These are phyloP conservation scores for Pangasius larnaudii DNA, from an alignment of 2,797 vertebrate genomes.

Conservation along the genomic window DNA sequence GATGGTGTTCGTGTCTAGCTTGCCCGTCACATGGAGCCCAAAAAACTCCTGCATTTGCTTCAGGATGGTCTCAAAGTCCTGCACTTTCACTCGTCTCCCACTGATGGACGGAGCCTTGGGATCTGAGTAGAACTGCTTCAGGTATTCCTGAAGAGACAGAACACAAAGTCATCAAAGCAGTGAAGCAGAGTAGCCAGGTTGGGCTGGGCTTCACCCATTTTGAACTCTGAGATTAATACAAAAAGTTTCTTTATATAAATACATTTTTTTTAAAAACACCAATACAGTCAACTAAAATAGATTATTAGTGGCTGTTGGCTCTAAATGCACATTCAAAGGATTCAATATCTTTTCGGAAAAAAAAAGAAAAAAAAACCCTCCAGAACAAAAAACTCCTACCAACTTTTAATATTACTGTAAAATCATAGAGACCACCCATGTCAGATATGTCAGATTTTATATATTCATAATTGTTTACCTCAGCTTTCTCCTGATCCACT, in stretches of 20 bases:
- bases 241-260: not conserved
- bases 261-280: no score
- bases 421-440: not conserved
- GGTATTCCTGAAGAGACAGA: slow-evolving; percentile 53
- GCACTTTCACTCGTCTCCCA: not conserved
- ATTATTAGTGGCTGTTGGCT: not conserved
- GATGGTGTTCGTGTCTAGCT: slow-evolving; percentile 62
- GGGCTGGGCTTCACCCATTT: not conserved
- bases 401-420: not conserved
- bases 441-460: not conserved
- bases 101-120: not conserved
- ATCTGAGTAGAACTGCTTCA: slow-evolving; percentile 54
- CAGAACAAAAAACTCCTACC: not conserved
- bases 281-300: not conserved
- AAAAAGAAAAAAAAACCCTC: no score
- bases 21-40: slow-evolving; percentile 62
- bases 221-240: not conserved
- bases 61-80: slow-evolving; percentile 43
- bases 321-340: not conserved
- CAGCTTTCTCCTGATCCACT: slow-evolving; percentile 47
- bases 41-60: slow-evolving; percentile 67
- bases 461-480: slow-evolving; percentile 43
- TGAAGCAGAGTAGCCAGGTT: not conserved
- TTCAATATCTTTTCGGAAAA: not conserved
- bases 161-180: not conserved